Base-by-base conservation (phyloP, 1,140 invertebrate species). In the Stegodyphus mimosarum region DNA sequence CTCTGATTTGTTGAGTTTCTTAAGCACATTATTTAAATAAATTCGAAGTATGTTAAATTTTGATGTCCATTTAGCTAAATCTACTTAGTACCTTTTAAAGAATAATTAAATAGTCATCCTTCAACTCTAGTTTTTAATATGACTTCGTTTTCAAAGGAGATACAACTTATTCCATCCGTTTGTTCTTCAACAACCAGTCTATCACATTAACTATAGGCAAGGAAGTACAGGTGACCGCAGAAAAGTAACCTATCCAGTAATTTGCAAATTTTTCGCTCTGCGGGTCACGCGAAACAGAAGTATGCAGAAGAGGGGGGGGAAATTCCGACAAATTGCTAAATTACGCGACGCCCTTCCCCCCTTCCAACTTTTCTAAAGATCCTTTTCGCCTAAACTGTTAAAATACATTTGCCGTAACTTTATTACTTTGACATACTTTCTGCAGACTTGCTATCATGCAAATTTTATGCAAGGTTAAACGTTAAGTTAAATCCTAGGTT, bases 241-340 rank as follows among this genome's bases (percentile, higher is more conserved):
- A 17, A 52, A 73, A 55, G 33, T 60, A 18, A 55, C 72, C 72
- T 18, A 52, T 60, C 74, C 51, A 60, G 55, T 48, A 64, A 64
- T 76, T 50, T 76, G 60, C 74, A 76, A 76, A 66, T 76, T 76
- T 60, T 66, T 64, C 60, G 33, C 64, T 76, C 60, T 13, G 48
- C 33, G 33, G 49, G 73, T 76, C 74, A 66, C 74, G 74, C 17
- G 18, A 48, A 10, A 17, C 18, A 49, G 52, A 76, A 66, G 50
- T 64, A 76, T 64, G 48, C 48, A 64, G 15, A 33, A 33, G 33
- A 33, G 33, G 33, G 60, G 64, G 7, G 60, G 33, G 49, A 66
- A 66, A 63, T 13, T 66, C 52, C 33, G 48, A 18, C 33, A 76
- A 64, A 76, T 66, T 76, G 64, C 51, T 13, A 76, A 64, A 76